Evolutionary conservation across 2,113 vertebrate genomes (phyloP), one percentile per base, ranked within the genome.

Genomic region (Cinclus mexicanus): DNA sequence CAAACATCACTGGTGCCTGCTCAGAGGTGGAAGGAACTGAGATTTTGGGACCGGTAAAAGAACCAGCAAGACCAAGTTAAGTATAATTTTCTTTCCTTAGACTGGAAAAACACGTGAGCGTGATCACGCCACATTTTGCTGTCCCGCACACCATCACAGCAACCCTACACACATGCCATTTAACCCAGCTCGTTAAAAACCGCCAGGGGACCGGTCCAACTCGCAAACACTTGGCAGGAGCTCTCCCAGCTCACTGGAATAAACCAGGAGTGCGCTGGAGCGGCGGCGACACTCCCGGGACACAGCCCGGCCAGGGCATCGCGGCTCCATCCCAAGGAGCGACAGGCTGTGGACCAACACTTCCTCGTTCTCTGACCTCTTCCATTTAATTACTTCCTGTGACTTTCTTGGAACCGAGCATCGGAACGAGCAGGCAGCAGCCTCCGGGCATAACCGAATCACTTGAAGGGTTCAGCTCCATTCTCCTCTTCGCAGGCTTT

Each of bases 321-420:
- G n/a, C 29, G 17, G 80, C 95, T 96, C 83, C 95, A 94, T 94
- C 90, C 95, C 86, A 39, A 95, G 88, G 74, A 95, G 96, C 41
- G 1, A 91, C 84, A 96, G 90, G 91, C 94, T 87, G 78, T 65
- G 46, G 92, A 97, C 95, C 97, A 92, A 95, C 96, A 97, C 97
- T 98, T 98, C 97, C 98, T 97, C 95, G 95, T 98, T 97, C 97
- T 89, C 96, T 98, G 98, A 98, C 98, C 98, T 98, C 97, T 97
- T 96, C 95, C 87, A 97, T 96, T 98, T 98, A 98, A 98, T 98
- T 98, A 98, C 97, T 98, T 98, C 98, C 98, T 98, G 97, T 96
- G 97, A 98, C 98, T 98, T 98, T 97, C 97, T 95, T 96, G 97
- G 95, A 96, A 92, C 86, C 16, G 5, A 60, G 92, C 42, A 37